Conservation (phyloP, 2,888 invertebrate species). For the Ptychoptera contaminata region DNA sequence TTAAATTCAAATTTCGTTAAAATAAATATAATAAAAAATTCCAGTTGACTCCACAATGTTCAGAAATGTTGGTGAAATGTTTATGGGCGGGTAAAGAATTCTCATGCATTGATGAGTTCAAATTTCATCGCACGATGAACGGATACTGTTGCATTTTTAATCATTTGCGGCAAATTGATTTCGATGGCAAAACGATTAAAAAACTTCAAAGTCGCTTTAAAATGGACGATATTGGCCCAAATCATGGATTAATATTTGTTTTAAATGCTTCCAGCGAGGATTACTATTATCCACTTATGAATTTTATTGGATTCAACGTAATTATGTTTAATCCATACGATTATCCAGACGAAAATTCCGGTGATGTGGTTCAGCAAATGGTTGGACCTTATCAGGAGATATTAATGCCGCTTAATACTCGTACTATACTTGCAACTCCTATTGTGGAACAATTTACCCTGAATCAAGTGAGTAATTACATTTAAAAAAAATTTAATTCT, state of each 20-base stretch:
- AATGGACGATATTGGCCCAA: constrained; percentile 18
- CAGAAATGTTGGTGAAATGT: constrained; percentile 35
- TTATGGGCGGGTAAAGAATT: constrained; percentile 28
- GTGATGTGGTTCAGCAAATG: constrained; percentile 27
- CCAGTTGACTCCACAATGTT: constrained; percentile 30
- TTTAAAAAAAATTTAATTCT: neutral
- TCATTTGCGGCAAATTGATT: constrained; percentile 13
- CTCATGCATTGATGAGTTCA: constrained; percentile 32
- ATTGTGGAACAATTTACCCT: neutral
- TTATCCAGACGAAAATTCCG: constrained; percentile 33
- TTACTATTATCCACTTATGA: constrained; percentile 34
- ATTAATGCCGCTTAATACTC: constrained; percentile 16
- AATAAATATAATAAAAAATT: neutral
- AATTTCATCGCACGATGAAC: constrained; percentile 32
- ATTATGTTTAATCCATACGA: constrained; percentile 32
- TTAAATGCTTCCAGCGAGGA: constrained; percentile 36
- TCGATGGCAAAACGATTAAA: neutral
- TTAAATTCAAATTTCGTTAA: neutral
- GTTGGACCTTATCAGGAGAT: constrained; percentile 22
- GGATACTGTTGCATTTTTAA: constrained; percentile 45
- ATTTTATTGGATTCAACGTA: constrained; percentile 33
- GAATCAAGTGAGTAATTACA: neutral
- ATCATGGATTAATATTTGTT: constrained; percentile 33
- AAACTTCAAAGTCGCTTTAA: neutral
- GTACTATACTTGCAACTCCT: constrained; percentile 6